These are phyloP conservation scores for Machaerirhynchus nigripectus DNA, from an alignment of 2,113 vertebrate species.

Conservation along the genomic window DNA sequence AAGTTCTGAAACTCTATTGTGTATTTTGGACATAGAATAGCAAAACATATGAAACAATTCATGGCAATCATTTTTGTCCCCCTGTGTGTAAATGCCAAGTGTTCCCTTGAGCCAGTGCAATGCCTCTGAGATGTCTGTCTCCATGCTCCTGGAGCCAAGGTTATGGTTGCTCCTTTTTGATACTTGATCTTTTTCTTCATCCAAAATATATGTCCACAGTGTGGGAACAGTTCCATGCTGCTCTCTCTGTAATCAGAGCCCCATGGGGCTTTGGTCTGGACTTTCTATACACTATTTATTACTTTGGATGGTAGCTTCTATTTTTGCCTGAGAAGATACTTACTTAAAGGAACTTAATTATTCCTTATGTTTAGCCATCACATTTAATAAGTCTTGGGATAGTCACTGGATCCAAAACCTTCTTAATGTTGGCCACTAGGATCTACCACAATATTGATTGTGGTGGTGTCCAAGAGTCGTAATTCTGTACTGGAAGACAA, in stretches of 20 bases:
- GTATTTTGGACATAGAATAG: neutral
- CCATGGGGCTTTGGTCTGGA: neutral
- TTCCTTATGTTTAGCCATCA: neutral
- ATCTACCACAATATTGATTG: neutral
- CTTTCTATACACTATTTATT: constrained; percentile 1
- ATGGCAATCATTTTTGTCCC: neutral
- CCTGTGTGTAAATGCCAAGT: neutral
- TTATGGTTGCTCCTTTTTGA: neutral
- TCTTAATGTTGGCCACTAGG: neutral
- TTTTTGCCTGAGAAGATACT: constrained; percentile 1
- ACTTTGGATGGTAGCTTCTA: neutral
- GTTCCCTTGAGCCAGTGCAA: neutral
- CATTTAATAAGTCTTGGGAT: neutral
- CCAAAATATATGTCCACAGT: neutral
- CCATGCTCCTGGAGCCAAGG: neutral
- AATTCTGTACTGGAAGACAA: neutral
- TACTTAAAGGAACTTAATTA: constrained; percentile 14
- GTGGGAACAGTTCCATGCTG: neutral
- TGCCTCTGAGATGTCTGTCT: neutral
- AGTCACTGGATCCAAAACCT: neutral
- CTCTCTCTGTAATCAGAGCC: neutral
- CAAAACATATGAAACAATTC: neutral
- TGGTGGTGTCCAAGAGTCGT: neutral
- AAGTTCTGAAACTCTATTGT: neutral
- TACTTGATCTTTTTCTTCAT: constrained; percentile 13